Percentiles rank a stretch among this genome's conserved stretches.
phyloP scores from a whole-genome alignment of 2,797 vertebrate species.

The Acomys russatus region DNA sequence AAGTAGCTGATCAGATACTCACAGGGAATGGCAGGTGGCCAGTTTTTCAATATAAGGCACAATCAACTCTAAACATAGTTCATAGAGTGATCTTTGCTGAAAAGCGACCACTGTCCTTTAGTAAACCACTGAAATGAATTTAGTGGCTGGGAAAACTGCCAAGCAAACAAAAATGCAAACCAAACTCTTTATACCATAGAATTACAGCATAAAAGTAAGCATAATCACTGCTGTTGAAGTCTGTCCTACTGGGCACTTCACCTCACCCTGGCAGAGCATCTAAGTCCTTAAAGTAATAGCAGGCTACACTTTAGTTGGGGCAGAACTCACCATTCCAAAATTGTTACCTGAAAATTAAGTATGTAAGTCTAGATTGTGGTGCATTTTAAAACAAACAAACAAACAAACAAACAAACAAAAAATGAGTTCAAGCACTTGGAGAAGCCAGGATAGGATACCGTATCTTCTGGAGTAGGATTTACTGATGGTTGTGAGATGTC shows the following conservation, averaged over 20 bases:
- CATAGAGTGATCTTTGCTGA: constrained; percentile 62
- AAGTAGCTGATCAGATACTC: constrained; percentile 62
- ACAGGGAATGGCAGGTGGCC: constrained; percentile 50
- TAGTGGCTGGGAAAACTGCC: constrained; percentile 75
- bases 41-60: constrained; percentile 67
- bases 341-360: neutral
- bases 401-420: no score
- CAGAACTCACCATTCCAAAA: neutral
- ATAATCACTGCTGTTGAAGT: constrained; percentile 53
- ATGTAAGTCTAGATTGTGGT: neutral
- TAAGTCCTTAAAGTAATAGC: neutral
- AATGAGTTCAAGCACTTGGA: neutral
- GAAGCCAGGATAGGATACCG: neutral
- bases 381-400: neutral
- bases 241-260: constrained; percentile 1
- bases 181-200: constrained; percentile 63
- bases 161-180: constrained; percentile 70
- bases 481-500: neutral
- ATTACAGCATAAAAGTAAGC: constrained; percentile 66
- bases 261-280: neutral
- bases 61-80: constrained; percentile 75
- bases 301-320: neutral
- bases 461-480: neutral
- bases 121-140: constrained; percentile 73
- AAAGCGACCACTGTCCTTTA: constrained; percentile 65